These are phyloP conservation scores for Trachops cirrhosus DNA, from an alignment of 2,797 vertebrate genomes.

Conservation along the genomic window DNA sequence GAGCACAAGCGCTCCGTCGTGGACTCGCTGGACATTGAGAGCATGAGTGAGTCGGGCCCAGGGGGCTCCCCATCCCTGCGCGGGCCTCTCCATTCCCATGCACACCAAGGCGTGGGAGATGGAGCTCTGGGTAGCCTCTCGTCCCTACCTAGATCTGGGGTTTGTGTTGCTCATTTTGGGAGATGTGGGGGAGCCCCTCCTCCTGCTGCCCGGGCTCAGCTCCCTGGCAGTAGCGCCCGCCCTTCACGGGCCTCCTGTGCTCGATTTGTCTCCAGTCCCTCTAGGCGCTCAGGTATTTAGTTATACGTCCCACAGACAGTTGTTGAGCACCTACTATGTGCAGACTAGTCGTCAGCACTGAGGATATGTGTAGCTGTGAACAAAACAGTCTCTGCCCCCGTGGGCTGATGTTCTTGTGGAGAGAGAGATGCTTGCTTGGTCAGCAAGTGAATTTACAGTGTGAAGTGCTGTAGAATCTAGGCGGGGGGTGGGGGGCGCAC, in stretches of 20 bases:
- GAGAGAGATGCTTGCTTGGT: background rate
- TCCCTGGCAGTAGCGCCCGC: background rate
- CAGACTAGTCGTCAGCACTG: background rate
- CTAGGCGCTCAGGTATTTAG: background rate
- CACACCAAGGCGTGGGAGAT: accelerated
- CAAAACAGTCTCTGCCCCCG: background rate
- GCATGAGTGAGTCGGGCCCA: constrained; percentile 89
- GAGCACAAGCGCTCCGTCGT: constrained; percentile 93
- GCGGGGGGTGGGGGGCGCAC: accelerated
- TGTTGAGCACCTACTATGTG: background rate
- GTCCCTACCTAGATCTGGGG: background rate
- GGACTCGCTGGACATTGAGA: constrained; percentile 95
- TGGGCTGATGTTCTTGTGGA: background rate
- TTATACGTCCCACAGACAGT: background rate
- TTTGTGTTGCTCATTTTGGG: accelerated
- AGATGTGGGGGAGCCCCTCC: too few species aligned
- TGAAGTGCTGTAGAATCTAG: background rate
- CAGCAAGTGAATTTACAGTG: accelerated
- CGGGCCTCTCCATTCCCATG: accelerated
- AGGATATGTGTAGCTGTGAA: background rate
- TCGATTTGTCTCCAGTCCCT: background rate
- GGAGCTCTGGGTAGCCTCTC: accelerated
- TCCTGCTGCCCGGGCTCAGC: accelerated
- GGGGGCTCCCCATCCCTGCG: accelerated
- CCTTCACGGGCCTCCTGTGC: background rate